Evolutionary conservation across 2,888 invertebrate species (phyloP).

Genomic region (Thalpophila matura): DNA sequence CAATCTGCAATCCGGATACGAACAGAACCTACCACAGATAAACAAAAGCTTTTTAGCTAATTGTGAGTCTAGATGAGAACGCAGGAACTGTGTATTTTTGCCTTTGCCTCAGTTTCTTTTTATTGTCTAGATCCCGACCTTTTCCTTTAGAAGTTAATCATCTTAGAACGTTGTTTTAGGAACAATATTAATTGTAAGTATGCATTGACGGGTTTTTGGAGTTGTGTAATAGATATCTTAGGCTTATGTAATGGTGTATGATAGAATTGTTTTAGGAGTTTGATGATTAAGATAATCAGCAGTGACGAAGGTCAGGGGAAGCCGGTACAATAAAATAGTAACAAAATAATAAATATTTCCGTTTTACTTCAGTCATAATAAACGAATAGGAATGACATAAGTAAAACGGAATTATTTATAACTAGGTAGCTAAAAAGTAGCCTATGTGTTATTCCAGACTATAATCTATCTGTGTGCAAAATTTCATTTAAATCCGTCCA

Average conservation of each 20-base stretch:
- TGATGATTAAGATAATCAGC: no score
- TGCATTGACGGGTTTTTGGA: not conserved
- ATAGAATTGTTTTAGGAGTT: not conserved
- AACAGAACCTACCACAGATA: slow-evolving; percentile 37
- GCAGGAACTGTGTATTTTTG: slow-evolving; percentile 39
- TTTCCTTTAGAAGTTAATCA: slow-evolving; percentile 23
- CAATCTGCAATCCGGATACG: slow-evolving; percentile 6
- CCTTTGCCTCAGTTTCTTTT: slow-evolving; percentile 26
- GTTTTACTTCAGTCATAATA: no score
- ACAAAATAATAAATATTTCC: no score
- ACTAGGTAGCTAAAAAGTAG: no score
- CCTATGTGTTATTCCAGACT: no score
- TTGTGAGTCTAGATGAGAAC: slow-evolving; percentile 48
- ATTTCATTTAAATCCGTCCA: no score
- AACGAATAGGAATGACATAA: no score
- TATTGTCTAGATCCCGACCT: slow-evolving; percentile 39
- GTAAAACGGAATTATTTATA: no score
- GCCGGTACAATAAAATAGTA: no score
- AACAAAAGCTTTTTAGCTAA: slow-evolving; percentile 59
- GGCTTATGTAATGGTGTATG: no score
- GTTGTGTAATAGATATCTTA: not conserved
- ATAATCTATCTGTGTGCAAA: no score
- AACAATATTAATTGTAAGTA: slow-evolving; percentile 3
- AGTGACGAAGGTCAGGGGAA: no score
- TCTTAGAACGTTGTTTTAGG: slow-evolving; percentile 9